These are phyloP conservation scores for Cynodonichthys magdalenae DNA, from an alignment of 2,797 vertebrate genomes.

Conservation along the genomic window DNA sequence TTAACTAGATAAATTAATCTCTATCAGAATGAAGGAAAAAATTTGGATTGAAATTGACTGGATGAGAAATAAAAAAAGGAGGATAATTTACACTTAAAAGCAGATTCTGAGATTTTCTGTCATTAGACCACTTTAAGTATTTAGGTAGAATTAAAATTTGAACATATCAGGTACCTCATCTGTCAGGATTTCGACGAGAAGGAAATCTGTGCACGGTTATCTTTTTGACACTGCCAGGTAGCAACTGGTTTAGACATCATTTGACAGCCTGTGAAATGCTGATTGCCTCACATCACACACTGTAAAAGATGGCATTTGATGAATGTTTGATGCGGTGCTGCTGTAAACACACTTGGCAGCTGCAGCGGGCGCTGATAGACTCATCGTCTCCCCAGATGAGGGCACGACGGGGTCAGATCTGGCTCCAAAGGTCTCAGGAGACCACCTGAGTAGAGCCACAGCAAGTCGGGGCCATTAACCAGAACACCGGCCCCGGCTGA, in stretches of 20 bases:
- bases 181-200: conserved; percentile 77
- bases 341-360: conserved; percentile 86
- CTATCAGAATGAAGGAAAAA: conserved; percentile 69
- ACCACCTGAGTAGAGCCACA: conserved; percentile 68
- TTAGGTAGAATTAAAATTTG: conserved; percentile 86
- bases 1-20: conserved; percentile 69
- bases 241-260: conserved; percentile 80
- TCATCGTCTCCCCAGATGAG: conserved; percentile 70
- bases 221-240: conserved; percentile 84
- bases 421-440: conserved; percentile 68
- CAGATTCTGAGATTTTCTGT: conserved; percentile 79
- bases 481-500: conserved; percentile 56
- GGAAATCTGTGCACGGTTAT: conserved; percentile 74
- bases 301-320: conserved; percentile 85
- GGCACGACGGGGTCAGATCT: conserved; percentile 73
- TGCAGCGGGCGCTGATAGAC: conserved; percentile 73
- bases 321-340: conserved; percentile 85
- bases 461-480: conserved; percentile 69
- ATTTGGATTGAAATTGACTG: conserved; percentile 73
- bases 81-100: conserved; percentile 83
- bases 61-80: conserved; percentile 37
- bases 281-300: conserved; percentile 86
- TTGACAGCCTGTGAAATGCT: conserved; percentile 87
- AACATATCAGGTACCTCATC: conserved; percentile 76
- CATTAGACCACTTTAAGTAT: conserved; percentile 82